Percentiles rank a stretch among this genome's conserved stretches.
These are phyloP conservation scores for Tethya wilhelma DNA, from an alignment of 37 sponge, comb jelly and placozoan species.

Conservation along the genomic window DNA sequence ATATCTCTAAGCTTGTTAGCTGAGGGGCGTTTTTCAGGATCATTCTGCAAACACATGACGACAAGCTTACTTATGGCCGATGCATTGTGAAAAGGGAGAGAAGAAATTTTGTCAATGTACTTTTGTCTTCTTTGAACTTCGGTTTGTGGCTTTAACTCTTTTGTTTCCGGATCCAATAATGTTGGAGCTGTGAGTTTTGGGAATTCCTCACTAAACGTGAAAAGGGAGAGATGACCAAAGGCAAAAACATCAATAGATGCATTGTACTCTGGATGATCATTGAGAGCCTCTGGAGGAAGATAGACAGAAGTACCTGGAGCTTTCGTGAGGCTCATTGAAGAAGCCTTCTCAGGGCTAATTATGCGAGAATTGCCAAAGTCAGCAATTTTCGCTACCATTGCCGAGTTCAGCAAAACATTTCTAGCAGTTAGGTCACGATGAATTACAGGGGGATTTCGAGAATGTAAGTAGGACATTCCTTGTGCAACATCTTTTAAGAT, in stretches of 20 bases:
- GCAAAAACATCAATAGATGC: too few species aligned
- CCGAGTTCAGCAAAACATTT: too few species aligned
- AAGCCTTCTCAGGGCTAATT: background rate
- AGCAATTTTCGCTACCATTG: too few species aligned
- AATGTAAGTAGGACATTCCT: too few species aligned
- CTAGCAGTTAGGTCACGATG: too few species aligned
- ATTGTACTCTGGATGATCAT: conserved; percentile 74
- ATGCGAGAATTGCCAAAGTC: background rate
- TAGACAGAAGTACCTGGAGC: too few species aligned
- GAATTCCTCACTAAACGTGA: too few species aligned
- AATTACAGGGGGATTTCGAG: too few species aligned
- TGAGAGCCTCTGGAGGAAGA: conserved; percentile 88
- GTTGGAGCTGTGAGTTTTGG: background rate
- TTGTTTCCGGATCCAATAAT: background rate
- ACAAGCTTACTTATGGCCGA: background rate
- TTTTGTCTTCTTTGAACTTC: background rate
- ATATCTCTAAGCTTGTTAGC: background rate
- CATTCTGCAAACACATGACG: background rate
- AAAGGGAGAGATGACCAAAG: too few species aligned
- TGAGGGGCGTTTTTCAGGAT: background rate
- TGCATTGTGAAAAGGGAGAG: background rate
- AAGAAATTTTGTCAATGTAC: background rate
- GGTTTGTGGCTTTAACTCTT: background rate
- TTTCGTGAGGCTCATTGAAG: background rate
- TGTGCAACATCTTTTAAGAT: too few species aligned